These are phyloP conservation scores for Zeugodacus cucurbitae DNA, from an alignment of 1,140 invertebrate genomes.

Conservation along the genomic window DNA sequence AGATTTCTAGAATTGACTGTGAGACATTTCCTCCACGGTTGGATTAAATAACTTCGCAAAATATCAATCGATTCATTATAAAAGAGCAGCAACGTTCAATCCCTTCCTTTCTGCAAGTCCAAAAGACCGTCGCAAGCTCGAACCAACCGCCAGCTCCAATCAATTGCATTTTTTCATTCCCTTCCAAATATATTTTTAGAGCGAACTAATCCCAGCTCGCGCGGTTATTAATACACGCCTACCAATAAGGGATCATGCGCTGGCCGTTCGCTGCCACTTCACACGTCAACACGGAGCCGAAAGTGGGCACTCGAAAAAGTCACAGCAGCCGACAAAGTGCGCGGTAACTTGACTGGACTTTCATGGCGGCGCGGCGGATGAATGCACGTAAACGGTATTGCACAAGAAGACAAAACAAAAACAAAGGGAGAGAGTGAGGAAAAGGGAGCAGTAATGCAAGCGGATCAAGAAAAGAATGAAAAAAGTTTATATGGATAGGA, in stretches of 20 bases:
- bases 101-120: too few relatives aligned
- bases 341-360: constrained; percentile 17
- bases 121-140: not conserved
- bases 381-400: constrained; percentile 19
- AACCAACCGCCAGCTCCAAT: not conserved
- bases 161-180: not conserved
- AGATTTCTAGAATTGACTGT: too few relatives aligned
- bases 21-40: too few relatives aligned
- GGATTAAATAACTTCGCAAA: too few relatives aligned
- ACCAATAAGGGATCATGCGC: not conserved
- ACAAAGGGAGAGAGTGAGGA: not conserved
- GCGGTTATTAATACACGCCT: not conserved
- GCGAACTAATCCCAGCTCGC: not conserved
- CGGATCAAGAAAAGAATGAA: not conserved
- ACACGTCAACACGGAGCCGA: not conserved
- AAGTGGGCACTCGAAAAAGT: not conserved
- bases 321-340: not conserved
- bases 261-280: not conserved
- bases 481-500: not conserved
- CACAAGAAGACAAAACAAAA: constrained; percentile 6
- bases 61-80: too few relatives aligned
- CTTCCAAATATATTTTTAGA: not conserved
- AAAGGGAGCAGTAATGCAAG: not conserved
- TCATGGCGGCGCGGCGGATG: not conserved
- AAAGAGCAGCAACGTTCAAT: too few relatives aligned